These are phyloP conservation scores for Carollia perspicillata DNA, from an alignment of 2,113 vertebrate genomes.

Conservation along the genomic window DNA sequence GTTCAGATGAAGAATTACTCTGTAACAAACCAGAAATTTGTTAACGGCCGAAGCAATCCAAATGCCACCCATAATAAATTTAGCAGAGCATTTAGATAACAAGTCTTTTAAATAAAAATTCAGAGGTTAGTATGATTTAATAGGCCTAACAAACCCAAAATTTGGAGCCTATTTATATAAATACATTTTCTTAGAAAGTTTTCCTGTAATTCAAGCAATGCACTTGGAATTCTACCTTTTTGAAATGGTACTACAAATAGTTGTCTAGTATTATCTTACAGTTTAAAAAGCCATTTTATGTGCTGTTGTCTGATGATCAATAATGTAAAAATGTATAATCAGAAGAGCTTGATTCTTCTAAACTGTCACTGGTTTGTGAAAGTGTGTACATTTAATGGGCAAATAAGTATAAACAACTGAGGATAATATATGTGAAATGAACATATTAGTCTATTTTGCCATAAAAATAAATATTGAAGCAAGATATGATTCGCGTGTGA, in stretches of 20 bases:
- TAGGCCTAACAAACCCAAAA: slow-evolving; percentile 4
- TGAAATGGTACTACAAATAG: slow-evolving; percentile 60
- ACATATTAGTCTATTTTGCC: slow-evolving; percentile 85
- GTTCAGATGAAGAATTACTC: slow-evolving; percentile 26
- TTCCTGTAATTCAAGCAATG: slow-evolving; percentile 47
- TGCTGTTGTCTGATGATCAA: slow-evolving; percentile 72
- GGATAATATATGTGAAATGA: slow-evolving; percentile 85
- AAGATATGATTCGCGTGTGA: neutral
- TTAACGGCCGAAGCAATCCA: slow-evolving; percentile 5
- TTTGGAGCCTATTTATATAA: slow-evolving; percentile 53
- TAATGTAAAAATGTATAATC: slow-evolving; percentile 82
- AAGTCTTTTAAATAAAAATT: slow-evolving; percentile 55
- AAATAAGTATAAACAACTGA: slow-evolving; percentile 80
- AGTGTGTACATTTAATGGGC: slow-evolving; percentile 81
- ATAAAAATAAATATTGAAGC: slow-evolving; percentile 85
- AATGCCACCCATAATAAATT: slow-evolving; percentile 38
- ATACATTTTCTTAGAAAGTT: slow-evolving; percentile 45
- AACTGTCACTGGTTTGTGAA: slow-evolving; percentile 80
- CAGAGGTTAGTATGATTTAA: slow-evolving; percentile 14
- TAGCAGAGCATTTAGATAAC: slow-evolving; percentile 35
- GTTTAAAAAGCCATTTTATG: slow-evolving; percentile 69
- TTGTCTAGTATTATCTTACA: slow-evolving; percentile 76
- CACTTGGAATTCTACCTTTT: slow-evolving; percentile 62
- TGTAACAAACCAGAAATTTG: slow-evolving; percentile 12
- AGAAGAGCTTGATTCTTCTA: slow-evolving; percentile 78